phyloP scores from a whole-genome alignment of 2,797 vertebrate species.

The Pangasius krempfi region DNA sequence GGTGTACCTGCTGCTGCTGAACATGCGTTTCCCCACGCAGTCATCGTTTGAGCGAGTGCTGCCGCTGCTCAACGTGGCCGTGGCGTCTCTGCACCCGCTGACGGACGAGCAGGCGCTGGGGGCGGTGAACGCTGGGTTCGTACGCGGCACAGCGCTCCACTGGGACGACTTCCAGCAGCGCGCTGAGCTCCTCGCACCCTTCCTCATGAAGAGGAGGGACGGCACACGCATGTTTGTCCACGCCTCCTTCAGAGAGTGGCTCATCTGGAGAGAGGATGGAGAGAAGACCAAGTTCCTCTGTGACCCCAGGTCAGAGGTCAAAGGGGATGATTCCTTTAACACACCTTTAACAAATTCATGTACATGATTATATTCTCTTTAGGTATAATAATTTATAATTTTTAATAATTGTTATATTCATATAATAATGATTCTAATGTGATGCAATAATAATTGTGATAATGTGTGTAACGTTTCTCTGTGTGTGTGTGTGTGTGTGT shows the following conservation, averaged over 20 bases:
- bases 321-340: not conserved
- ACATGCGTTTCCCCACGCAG: conserved; percentile 97
- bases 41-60: conserved; percentile 95
- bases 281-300: conserved; percentile 97
- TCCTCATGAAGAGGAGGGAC: conserved; percentile 88
- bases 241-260: conserved; percentile 96
- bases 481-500: conserved; percentile 31
- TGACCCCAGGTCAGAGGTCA: conserved; percentile 84
- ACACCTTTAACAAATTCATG: not conserved
- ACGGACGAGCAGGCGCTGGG: conserved; percentile 92
- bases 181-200: conserved; percentile 92
- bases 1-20: conserved; percentile 94
- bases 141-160: conserved; percentile 82
- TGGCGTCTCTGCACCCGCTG: conserved; percentile 93
- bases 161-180: conserved; percentile 94
- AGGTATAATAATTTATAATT: not conserved
- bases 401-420: too few relatives aligned
- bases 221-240: conserved; percentile 95
- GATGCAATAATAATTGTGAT: not conserved
- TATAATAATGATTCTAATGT: too few relatives aligned
- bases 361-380: not conserved
- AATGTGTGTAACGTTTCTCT: not conserved
- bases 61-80: conserved; percentile 91
- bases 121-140: conserved; percentile 87
- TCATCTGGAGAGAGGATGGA: conserved; percentile 97